Base-by-base conservation (phyloP, 2,797 vertebrate genomes). In the Apodemus agrarius region DNA sequence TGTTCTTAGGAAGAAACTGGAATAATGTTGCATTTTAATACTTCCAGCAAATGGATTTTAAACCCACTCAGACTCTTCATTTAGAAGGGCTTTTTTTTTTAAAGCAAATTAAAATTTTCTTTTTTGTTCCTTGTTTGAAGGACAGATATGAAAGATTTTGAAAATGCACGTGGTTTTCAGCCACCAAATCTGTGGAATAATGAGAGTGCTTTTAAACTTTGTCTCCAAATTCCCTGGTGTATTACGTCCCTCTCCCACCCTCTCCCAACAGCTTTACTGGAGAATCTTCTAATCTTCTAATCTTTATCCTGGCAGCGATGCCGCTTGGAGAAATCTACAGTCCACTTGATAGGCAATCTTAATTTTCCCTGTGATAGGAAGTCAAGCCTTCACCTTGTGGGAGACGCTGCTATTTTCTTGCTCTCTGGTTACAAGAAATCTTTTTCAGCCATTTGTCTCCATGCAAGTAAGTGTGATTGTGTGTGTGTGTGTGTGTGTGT, bases 1-100 rank as follows among this genome's bases (percentile, higher is more conserved):
- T 92, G 96, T 96, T 95, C 91, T 90, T 83, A 75, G 37, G 91
- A 93, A 96, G 96, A 94, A 91, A 98, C 82, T 69, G 91, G 94
- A 97, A 93, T 92, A 69, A 69, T 79, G 90, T 94, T 97, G 94
- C 95, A 97, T 98, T 97, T 97, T 94, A 97, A 96, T 96, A 95
- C 91, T 93, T 97, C 78, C 31, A 93, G 92, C 96, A 96, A 97
- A 96, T 97, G 97, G 69, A 93, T 97, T 96, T 96, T 46, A 96
- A 97, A 85, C 96, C 97, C 96, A 97, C 97, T 97, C 97, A 96
- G 21, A 82, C 52, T 87, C 96, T 95, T 97, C 95, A 94, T 93
- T 97, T 97, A 96, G 93, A 97, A 97, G 86, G 79, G 69, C 80
- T 93, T 61, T 61, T 82, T 46, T n/a, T 49, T 78, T 89, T 89